Conservation (phyloP, 1,140 invertebrate genomes). For the Hydropsyche tenuis region DNA sequence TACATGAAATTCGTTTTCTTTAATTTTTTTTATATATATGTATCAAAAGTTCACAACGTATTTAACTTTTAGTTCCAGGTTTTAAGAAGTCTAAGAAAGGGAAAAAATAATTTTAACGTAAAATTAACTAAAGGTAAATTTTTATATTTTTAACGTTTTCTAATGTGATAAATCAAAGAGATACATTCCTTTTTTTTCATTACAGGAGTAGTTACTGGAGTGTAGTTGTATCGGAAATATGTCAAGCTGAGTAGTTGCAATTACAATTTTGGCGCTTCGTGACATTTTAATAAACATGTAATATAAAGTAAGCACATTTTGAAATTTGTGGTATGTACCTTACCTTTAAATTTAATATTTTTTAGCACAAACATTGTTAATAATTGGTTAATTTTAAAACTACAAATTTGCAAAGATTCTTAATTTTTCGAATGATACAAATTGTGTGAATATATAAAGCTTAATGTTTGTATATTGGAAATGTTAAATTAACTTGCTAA, state of each 20-base stretch:
- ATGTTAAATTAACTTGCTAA: conserved; percentile 1
- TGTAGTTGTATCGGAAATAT: too few relatives aligned
- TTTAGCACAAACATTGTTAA: conserved; percentile 6
- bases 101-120: conserved; percentile 22
- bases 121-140: background rate
- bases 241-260: too few relatives aligned
- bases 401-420: background rate
- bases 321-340: background rate
- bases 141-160: background rate
- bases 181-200: background rate
- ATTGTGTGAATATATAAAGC: background rate
- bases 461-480: conserved; percentile 7
- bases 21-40: background rate
- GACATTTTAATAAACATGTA: too few relatives aligned
- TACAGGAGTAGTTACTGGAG: too few relatives aligned
- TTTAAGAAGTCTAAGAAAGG: conserved; percentile 31
- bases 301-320: too few relatives aligned
- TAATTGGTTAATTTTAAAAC: background rate
- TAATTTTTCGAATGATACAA: background rate
- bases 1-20: background rate
- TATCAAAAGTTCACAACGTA: too few relatives aligned
- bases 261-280: too few relatives aligned
- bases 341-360: conserved; percentile 11
- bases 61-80: conserved; percentile 27
- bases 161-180: background rate